These are phyloP conservation scores for Pseudomugil tenellus DNA, from an alignment of 2,797 vertebrate genomes.

Conservation along the genomic window DNA sequence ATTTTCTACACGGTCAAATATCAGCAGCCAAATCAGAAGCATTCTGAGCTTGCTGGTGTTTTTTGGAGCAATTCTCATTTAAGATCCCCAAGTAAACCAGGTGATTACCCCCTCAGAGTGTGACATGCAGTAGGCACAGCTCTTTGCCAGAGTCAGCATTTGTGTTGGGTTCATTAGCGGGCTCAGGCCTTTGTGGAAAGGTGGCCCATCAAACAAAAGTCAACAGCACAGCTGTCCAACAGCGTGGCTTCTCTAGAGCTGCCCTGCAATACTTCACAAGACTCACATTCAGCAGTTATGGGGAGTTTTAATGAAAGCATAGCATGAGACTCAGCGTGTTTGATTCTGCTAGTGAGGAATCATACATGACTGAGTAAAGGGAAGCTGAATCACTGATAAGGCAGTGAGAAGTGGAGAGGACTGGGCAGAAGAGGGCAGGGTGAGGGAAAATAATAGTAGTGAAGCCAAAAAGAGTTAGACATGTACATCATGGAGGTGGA, in stretches of 20 bases:
- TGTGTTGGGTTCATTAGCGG: constrained; percentile 67
- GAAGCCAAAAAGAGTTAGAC: constrained; percentile 41
- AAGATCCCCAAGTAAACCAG: constrained; percentile 54
- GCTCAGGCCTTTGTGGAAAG: constrained; percentile 57
- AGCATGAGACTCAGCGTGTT: constrained; percentile 61
- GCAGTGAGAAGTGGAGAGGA: constrained; percentile 34
- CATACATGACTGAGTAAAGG: constrained; percentile 75
- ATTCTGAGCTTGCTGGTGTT: constrained; percentile 29
- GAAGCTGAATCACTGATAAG: constrained; percentile 59
- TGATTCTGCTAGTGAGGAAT: constrained; percentile 65
- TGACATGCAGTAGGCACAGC: constrained; percentile 44
- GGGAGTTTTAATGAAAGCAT: constrained; percentile 71
- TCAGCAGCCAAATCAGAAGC: constrained; percentile 11
- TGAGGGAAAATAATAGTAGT: constrained; percentile 49
- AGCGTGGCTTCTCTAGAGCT: constrained; percentile 60
- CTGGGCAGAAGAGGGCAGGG: constrained; percentile 28
- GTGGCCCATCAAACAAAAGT: constrained; percentile 75
- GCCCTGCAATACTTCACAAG: constrained; percentile 74
- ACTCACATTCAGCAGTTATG: constrained; percentile 56
- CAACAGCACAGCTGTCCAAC: constrained; percentile 55
- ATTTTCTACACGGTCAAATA: constrained; percentile 32
- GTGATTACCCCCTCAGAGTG: constrained; percentile 47
- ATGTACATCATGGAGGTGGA: constrained; percentile 40
- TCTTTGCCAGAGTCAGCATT: constrained; percentile 61
- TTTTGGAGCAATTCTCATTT: constrained; percentile 35